These are phyloP conservation scores for Cyrtonyx montezumae DNA, from an alignment of 2,113 vertebrate species.

Conservation along the genomic window DNA sequence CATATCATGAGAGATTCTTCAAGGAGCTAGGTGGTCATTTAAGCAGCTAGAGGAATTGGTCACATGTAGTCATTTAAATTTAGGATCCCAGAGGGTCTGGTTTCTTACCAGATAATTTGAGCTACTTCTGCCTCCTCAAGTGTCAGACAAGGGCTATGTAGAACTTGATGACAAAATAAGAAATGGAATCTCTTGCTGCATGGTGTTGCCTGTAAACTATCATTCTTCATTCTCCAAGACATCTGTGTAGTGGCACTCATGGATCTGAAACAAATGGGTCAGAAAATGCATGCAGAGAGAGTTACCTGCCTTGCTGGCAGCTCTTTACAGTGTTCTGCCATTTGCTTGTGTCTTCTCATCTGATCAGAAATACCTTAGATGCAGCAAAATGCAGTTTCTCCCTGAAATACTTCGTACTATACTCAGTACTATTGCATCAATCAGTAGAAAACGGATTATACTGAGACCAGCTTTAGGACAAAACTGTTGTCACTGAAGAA, in stretches of 20 bases:
- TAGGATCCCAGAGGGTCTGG: background rate
- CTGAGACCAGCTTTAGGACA: background rate
- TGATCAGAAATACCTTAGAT: background rate
- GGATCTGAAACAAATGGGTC: background rate
- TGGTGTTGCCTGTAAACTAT: background rate
- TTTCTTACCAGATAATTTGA: background rate
- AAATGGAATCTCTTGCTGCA: background rate
- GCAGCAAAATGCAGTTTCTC: background rate
- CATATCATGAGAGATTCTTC: background rate
- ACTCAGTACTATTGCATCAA: background rate
- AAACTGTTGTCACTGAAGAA: background rate
- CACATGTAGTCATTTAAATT: background rate
- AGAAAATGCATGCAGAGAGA: background rate
- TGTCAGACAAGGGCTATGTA: background rate
- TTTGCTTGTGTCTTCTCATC: background rate
- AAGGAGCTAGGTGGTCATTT: background rate
- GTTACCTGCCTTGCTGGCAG: background rate
- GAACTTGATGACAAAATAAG: background rate
- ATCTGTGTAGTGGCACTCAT: background rate
- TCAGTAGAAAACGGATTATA: background rate
- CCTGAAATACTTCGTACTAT: background rate
- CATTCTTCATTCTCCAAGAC: background rate
- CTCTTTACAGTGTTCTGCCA: background rate
- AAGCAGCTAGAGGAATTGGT: background rate
- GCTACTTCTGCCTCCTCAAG: background rate